Conservation (phyloP, 2,888 invertebrate species). For the Dryadula phaetusa region DNA sequence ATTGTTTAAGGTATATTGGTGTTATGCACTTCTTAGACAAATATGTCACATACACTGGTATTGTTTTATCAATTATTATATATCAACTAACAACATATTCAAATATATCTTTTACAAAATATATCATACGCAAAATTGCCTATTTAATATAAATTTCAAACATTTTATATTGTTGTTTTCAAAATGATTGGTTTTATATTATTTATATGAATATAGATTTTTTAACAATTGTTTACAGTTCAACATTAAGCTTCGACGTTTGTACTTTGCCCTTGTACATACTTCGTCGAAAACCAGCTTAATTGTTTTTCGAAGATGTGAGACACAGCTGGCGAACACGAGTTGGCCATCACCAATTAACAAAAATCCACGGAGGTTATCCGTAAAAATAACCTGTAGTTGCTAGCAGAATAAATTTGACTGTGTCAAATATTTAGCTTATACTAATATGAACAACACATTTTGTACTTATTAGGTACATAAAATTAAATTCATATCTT, state of each 20-base stretch:
- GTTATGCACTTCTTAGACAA: not conserved
- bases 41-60: not conserved
- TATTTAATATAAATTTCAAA: not conserved
- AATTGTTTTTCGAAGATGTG: not conserved
- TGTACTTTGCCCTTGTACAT: not conserved
- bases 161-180: not conserved
- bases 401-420: conserved; percentile 7
- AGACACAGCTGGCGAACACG: not conserved
- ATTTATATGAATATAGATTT: not conserved
- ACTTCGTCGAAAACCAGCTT: not conserved
- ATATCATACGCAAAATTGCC: conserved; percentile 5
- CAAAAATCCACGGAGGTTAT: not conserved
- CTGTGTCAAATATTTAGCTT: not conserved
- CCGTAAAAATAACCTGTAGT: not conserved
- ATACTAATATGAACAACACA: conserved; percentile 14
- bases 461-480: conserved; percentile 16
- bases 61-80: conserved; percentile 1
- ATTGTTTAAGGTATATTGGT: not conserved
- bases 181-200: not conserved
- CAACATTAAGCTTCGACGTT: too few species aligned
- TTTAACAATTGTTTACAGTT: not conserved
- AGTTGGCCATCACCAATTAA: not conserved
- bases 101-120: conserved; percentile 7
- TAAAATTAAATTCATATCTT: not conserved
- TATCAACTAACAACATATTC: not conserved